Evolutionary conservation across 2,888 invertebrate species (phyloP), one percentile per base, ranked within the genome.

Genomic region (Chironomus riparius): DNA sequence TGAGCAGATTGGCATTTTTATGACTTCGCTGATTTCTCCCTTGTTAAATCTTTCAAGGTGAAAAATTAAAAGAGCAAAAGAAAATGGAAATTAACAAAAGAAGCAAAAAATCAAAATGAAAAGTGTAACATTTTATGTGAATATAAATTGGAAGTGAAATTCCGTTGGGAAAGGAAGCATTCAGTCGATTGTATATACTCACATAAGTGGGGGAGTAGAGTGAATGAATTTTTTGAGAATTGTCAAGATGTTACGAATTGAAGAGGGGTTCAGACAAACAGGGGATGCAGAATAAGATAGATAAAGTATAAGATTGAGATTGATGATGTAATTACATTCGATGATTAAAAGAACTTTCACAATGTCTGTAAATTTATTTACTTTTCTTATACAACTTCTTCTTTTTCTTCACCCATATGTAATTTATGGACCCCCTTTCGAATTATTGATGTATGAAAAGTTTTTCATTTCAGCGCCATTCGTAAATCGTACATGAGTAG

Each of bases 281-380:
- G 21, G 18, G 47, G 15, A 47, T 28, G 47, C 68, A 38, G 28
- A 18, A 28, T 68, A 62, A 68, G 38, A 15, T 13, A 38, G 38
- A 68, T 38, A 38, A 68, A 68, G 47, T 68, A 6, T 24, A 47
- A 73, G 68, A 74, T 74, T 74, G 47, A 74, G 74, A 74, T 74
- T 74, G 74, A 74, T 74, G 74, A 74, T 74, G 74, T 74, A 74
- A 74, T 74, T 74, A 74, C 65, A 74, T 74, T 65, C 74, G 48
- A 65, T 74, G 74, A 74, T 74, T 74, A 74, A 74, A 74, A 74
- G 65, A 74, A 74, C 74, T 68, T 74, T 74, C 74, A 47, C 15
- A 21, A 38, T 21, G 65, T 56, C 15, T 56, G 18, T 6, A 4
- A 6, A 56, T 56, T 56, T 56, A 38, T 38, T 56, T 56, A 56